phyloP scores from a whole-genome alignment of 2,888 invertebrate genomes.

The Anoncus sp. region DNA sequence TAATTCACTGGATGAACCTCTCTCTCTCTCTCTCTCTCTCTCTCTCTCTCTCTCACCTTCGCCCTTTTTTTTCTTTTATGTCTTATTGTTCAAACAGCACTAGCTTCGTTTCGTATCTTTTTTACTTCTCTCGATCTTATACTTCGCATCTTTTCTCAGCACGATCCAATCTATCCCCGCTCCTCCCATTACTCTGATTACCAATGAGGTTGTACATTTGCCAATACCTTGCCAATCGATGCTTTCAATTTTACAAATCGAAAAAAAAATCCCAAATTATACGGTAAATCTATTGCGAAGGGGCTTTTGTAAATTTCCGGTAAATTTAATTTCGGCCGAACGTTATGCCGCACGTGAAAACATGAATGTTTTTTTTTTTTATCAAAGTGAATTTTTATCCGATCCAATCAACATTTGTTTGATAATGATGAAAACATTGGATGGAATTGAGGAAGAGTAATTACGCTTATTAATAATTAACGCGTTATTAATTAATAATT shows the following conservation, averaged over 20 bases:
- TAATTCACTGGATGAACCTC: conserved; percentile 53
- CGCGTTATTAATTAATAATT: not conserved
- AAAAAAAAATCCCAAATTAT: not conserved
- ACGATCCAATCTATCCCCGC: conserved; percentile 7
- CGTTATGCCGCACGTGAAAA: too few relatives aligned
- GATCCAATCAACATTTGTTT: not conserved
- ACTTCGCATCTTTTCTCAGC: not conserved
- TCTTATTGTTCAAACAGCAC: conserved; percentile 46
- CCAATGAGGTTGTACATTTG: conserved; percentile 20
- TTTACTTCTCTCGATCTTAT: conserved; percentile 18
- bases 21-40: conserved; percentile 8
- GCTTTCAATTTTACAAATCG: conserved; percentile 9
- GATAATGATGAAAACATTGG: not conserved
- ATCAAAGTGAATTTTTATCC: not conserved
- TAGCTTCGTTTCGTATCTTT: conserved; percentile 43
- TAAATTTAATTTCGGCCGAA: not conserved
- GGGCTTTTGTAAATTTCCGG: not conserved
- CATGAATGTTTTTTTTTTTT: not conserved
- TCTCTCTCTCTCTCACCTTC: too few relatives aligned
- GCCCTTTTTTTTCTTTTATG: conserved; percentile 39
- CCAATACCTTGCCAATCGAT: conserved; percentile 7
- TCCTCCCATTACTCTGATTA: conserved; percentile 42
- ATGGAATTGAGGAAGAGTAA: too few relatives aligned
- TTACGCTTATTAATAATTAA: too few relatives aligned
- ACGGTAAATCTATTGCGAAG: not conserved